These are phyloP conservation scores for Octomys mimax DNA, from an alignment of 2,797 vertebrate genomes.

Conservation along the genomic window DNA sequence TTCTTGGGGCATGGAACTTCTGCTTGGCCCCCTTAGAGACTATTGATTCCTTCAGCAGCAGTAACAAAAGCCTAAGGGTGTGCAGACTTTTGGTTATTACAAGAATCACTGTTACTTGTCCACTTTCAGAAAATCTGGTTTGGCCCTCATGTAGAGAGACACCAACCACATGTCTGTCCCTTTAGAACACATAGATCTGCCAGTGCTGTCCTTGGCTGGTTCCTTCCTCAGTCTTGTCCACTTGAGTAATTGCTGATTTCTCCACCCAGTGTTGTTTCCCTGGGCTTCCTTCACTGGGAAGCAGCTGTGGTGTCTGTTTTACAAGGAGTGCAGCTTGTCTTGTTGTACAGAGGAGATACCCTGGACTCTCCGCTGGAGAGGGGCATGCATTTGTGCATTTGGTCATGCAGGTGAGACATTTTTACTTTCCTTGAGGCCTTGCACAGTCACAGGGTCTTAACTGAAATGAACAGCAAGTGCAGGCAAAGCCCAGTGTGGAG, in stretches of 20 bases:
- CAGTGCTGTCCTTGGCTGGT: background rate
- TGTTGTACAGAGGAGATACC: background rate
- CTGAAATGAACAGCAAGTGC: background rate
- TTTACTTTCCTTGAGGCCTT: background rate
- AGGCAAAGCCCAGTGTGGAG: no score
- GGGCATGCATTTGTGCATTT: no score
- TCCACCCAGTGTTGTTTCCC: background rate
- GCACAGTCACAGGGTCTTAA: background rate
- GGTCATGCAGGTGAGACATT: no score
- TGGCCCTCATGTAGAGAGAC: background rate
- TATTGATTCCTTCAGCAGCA: background rate
- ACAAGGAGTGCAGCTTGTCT: background rate
- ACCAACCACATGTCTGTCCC: fast-evolving
- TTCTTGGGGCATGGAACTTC: background rate
- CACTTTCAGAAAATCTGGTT: background rate
- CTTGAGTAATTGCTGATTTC: background rate
- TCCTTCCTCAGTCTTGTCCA: background rate
- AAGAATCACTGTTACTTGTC: no score
- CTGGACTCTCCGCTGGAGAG: background rate
- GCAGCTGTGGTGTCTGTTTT: background rate
- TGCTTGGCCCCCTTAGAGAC: background rate
- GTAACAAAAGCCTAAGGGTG: background rate
- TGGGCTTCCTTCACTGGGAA: background rate
- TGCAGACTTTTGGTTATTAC: background rate
- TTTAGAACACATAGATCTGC: fast-evolving